Evolutionary conservation across 1,140 invertebrate genomes (phyloP), one percentile per base, ranked within the genome.

Genomic region (Coenobita brevimanus): DNA sequence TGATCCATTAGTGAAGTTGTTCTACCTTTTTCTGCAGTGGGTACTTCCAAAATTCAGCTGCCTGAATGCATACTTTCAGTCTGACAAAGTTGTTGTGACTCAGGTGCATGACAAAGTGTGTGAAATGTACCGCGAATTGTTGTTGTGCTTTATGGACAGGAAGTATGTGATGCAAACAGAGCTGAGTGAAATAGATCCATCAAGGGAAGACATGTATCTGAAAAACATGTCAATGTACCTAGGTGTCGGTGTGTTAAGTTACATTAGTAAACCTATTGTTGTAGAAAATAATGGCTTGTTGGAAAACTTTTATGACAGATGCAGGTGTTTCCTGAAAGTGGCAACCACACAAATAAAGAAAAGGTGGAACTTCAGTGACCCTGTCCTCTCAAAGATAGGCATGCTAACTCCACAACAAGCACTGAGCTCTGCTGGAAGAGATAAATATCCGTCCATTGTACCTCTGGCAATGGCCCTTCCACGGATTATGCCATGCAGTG

Each of bases 11-110:
- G 38, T 82, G 17, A 82, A 41, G 38, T 21, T 82, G 0, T 82
- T 30, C 27, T 82, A 67, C 30, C 3, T 64, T 0, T 82, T 82
- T 30, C 38, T 82, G 21, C 54, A 67, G 62, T 82, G 57, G 80
- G 41, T 82, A 21, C 80, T 82, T 21, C 80, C 80, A 3, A 82
- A 82, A 27, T 60, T 82, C 50, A 82, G 21, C 10, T 67, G 8
- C 17, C n/a, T 82, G 15, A 82, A 67, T 69, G 41, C 50, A 0
- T 82, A 82, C 67, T 82, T 82, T 67, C 60, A 82, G 38, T 82
- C 62, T 30, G 30, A 24, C 17, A 60, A 64, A 64, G 80, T 82
- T 24, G 38, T 69, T 67, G 80, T 82, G 21, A 82, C 80, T 36
- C 15, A 60, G 27, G 1, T 82, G 0, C 57, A 82, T 3, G 60